Base-by-base conservation (phyloP, 2,888 invertebrate species). In the Neoaliturus tenellus region DNA sequence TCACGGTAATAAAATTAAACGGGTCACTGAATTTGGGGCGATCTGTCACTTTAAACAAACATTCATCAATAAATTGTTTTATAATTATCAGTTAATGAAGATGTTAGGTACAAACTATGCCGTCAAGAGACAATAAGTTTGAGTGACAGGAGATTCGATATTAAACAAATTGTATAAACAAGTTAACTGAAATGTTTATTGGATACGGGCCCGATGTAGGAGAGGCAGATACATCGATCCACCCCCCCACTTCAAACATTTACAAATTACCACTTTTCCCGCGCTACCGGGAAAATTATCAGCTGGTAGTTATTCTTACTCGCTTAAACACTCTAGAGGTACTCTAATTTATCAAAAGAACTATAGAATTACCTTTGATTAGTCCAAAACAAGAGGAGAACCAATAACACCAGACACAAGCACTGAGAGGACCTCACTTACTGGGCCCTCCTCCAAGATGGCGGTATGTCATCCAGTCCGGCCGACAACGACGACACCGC, bases 111-210 rank as follows among this genome's bases (percentile, higher is more conserved):
- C 8, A 44, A 14, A 8, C 44, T 35, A 35, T 10, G 35, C 35
- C n/a, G n/a, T n/a, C n/a, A n/a, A n/a, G n/a, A n/a, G n/a, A n/a
- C n/a, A n/a, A n/a, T n/a, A n/a, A n/a, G n/a, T n/a, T 35, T 35
- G 48, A 10, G 5, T 48, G 51, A 51, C 51, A 4, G 51, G 20
- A 51, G 3, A 23, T n/a, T n/a, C 51, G 23, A n/a, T 51, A 51
- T 51, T 71, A 39, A 71, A 39, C 41, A 55, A 51, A 44, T 44
- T 75, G 73, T 75, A 44, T 39, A 69, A 75, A 78, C 51, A 55
- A 78, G 78, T 55, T 48, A 55, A 75, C 75, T 75, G n/a, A 78
- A 78, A 78, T 78, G 78, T 78, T 78, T 78, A 78, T 75, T 75
- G 78, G 51, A 78, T 55, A 48, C 31, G 55, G 55, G 35, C 55